Evolutionary conservation across 2,797 vertebrate genomes (phyloP).

Genomic region (Spheniscus humboldti): DNA sequence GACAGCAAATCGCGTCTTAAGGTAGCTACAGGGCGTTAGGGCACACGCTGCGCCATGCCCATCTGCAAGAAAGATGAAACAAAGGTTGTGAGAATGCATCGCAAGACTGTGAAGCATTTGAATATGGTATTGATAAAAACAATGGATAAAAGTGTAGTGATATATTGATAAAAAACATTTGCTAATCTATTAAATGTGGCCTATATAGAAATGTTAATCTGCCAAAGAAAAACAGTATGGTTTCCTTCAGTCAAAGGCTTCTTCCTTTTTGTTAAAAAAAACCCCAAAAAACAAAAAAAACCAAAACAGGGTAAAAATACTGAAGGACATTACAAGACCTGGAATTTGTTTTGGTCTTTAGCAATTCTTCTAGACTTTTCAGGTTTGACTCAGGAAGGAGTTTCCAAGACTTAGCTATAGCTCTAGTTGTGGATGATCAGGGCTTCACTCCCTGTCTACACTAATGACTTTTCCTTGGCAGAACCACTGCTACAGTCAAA

Average conservation of each 20-base stretch:
- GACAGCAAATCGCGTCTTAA: background rate
- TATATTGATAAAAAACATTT: background rate
- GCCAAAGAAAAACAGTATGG: background rate
- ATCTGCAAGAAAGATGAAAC: background rate
- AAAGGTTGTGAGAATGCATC: background rate
- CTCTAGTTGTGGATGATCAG: background rate
- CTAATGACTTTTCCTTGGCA: background rate
- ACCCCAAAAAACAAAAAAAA: too few relatives aligned
- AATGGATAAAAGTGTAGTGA: too few relatives aligned
- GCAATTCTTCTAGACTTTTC: background rate
- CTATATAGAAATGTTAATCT: background rate
- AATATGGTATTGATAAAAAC: background rate
- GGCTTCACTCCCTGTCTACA: background rate
- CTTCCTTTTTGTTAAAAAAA: background rate
- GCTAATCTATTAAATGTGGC: background rate
- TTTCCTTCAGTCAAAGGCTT: background rate
- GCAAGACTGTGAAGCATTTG: background rate
- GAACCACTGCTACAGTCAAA: background rate
- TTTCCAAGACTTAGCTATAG: background rate
- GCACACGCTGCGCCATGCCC: fast-evolving
- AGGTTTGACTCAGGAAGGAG: too few relatives aligned
- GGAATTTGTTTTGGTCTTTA: background rate
- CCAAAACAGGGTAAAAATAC: background rate
- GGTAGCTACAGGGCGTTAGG: background rate
- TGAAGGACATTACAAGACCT: background rate